These are phyloP conservation scores for Campoplex nolae DNA, from an alignment of 2,888 invertebrate species.

Conservation along the genomic window DNA sequence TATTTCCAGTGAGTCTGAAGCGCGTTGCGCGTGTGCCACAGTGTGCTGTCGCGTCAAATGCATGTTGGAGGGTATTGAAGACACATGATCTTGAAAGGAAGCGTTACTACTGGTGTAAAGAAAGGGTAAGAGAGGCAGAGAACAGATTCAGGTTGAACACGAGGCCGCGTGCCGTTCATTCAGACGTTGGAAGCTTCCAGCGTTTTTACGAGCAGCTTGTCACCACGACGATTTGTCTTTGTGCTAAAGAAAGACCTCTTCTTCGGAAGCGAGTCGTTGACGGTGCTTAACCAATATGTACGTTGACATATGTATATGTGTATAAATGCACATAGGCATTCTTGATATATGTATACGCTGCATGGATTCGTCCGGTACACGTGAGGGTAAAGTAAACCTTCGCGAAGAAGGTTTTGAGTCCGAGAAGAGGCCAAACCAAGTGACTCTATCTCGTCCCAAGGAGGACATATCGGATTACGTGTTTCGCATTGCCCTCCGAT, in stretches of 20 bases:
- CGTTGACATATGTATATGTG: neutral
- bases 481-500: slow-evolving; percentile 75
- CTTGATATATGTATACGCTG: slow-evolving; percentile 31
- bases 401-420: slow-evolving; percentile 56
- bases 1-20: slow-evolving; percentile 5
- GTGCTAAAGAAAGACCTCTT: slow-evolving; percentile 66
- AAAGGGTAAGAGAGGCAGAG: slow-evolving; percentile 18
- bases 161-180: slow-evolving; percentile 66
- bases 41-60: slow-evolving; percentile 28
- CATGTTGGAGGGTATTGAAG: slow-evolving; percentile 24
- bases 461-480: slow-evolving; percentile 81
- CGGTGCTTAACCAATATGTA: slow-evolving; percentile 40
- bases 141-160: slow-evolving; percentile 42
- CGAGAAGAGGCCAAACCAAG: slow-evolving; percentile 72
- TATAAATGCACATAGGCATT: slow-evolving; percentile 6
- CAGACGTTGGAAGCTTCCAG: slow-evolving; percentile 68
- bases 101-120: slow-evolving; percentile 43
- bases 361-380: slow-evolving; percentile 18
- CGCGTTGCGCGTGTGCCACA: slow-evolving; percentile 16
- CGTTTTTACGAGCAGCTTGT: slow-evolving; percentile 80
- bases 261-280: slow-evolving; percentile 48
- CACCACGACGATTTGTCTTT: slow-evolving; percentile 79
- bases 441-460: slow-evolving; percentile 81
- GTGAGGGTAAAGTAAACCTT: slow-evolving; percentile 48
- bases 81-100: slow-evolving; percentile 45